Evolutionary conservation across 2,888 invertebrate genomes (phyloP), one percentile per base, ranked within the genome.

Genomic region (Steinernema hermaphroditum): DNA sequence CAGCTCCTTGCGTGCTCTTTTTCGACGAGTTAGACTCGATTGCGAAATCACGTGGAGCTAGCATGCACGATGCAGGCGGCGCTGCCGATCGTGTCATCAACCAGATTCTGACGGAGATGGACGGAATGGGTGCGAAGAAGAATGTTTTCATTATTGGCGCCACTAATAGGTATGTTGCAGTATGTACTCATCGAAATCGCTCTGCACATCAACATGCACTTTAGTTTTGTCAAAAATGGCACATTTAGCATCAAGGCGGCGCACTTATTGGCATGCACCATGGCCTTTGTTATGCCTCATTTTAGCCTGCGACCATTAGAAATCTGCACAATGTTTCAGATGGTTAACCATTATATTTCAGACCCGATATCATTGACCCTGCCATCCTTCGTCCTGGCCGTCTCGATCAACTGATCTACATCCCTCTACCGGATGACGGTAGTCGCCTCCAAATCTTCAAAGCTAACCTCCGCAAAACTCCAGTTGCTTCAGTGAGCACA

Each of bases 1-100:
- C 81, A 98, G 97, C 97, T 8, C 98, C 98, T 0, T 98, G 98
- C 89, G 97, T 98, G 73, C 89, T 98, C 73, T 98, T 98, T 91
- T 98, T 98, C 88, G 98, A 98, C 89, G 98, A 98, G 89, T 90
- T 98, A 90, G 98, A 98, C 90, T 97, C 97, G 8, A 97, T 98
- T 88, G 98, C 97, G 29, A 98, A 97, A 89, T 93, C 96, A 0
- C 92, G 97, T 88, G 97, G 97, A 80, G 96, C 49, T 0, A 46
- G 92, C 85, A 92, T 93, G 73, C 96, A 96, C 24, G 96, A 97
- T 90, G 96, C 95, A 87, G 88, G 97, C 81, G 95, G 95, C 75
- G 97, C 97, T 49, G 96, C 96, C 1, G 97, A 98, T 89, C 91
- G 97, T 80, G 98, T 98, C 75, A 98, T 98, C 88, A 98, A 98